Evolutionary conservation across 1,140 invertebrate genomes (phyloP).

Genomic region (Triops cancriformis): DNA sequence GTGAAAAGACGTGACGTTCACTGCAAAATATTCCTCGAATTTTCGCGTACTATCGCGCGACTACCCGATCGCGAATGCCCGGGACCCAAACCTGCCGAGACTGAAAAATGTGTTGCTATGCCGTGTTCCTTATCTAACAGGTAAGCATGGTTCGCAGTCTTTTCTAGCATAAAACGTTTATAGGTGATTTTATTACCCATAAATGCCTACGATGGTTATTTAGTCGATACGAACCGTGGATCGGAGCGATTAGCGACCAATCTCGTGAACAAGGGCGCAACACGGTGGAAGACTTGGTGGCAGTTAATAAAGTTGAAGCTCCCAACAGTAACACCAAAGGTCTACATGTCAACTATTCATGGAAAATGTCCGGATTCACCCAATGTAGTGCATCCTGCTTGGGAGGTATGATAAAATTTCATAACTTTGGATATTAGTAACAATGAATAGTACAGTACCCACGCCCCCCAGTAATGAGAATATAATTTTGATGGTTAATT

Average conservation of each 20-base stretch:
- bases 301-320: conserved; percentile 17
- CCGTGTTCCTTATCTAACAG: conserved; percentile 51
- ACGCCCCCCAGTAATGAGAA: too few species aligned
- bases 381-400: conserved; percentile 90
- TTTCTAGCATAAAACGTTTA: too few species aligned
- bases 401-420: too few species aligned
- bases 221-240: conserved; percentile 24
- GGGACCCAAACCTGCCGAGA: conserved; percentile 66
- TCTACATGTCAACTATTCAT: conserved; percentile 36
- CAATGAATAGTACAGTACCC: too few species aligned
- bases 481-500: too few species aligned
- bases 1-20: conserved; percentile 66
- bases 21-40: conserved; percentile 89
- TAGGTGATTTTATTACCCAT: too few species aligned
- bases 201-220: too few species aligned
- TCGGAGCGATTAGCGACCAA: conserved; percentile 25
- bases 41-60: conserved; percentile 72
- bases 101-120: conserved; percentile 64
- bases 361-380: conserved; percentile 52
- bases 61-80: conserved; percentile 80
- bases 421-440: too few species aligned
- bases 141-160: too few species aligned
- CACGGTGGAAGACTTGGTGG: conserved; percentile 14
- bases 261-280: conserved; percentile 18
- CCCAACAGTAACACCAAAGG: background rate